A percentile compares a stretch with the other conserved stretches of the same genome.
Conservation (phyloP, 53 echinoderm and acorn worm genomes). For the Patiria pectinifera region DNA sequence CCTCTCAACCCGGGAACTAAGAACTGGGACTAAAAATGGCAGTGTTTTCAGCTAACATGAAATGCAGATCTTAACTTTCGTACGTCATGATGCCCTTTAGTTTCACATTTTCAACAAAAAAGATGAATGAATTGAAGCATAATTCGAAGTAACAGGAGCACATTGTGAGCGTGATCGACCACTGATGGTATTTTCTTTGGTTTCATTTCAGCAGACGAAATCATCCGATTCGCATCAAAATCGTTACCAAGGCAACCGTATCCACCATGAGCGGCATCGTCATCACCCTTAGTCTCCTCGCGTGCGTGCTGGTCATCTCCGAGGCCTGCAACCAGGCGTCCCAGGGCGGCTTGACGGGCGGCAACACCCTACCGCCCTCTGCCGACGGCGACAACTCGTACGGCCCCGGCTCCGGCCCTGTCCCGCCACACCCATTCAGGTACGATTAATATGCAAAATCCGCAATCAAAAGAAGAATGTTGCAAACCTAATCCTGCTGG, state of each 20-base stretch:
- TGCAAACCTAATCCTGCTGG: background rate
- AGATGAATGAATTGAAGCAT: too few species aligned
- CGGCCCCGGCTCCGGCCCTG: constrained; percentile 20
- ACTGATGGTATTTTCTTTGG: background rate
- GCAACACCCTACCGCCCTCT: constrained; percentile 10
- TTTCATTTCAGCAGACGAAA: background rate
- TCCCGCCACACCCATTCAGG: constrained; percentile 58
- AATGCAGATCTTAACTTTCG: too few species aligned
- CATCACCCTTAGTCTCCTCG: constrained; percentile 47
- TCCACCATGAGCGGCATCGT: constrained; percentile 51
- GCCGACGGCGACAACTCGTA: background rate
- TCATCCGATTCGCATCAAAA: background rate
- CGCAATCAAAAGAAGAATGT: background rate
- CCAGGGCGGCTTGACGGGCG: background rate
- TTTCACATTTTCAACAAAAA: too few species aligned
- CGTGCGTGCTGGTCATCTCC: constrained; percentile 49
- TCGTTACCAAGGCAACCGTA: background rate
- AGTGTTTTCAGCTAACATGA: too few species aligned
- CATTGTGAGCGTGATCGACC: background rate
- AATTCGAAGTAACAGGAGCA: background rate
- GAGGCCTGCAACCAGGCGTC: constrained; percentile 26
- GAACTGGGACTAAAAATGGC: too few species aligned
- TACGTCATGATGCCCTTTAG: too few species aligned
- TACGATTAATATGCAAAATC: background rate
- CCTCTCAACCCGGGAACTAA: too few species aligned